Evolutionary conservation across 2,888 invertebrate genomes (phyloP).

Genomic region (Pristionchus arcanus): DNA sequence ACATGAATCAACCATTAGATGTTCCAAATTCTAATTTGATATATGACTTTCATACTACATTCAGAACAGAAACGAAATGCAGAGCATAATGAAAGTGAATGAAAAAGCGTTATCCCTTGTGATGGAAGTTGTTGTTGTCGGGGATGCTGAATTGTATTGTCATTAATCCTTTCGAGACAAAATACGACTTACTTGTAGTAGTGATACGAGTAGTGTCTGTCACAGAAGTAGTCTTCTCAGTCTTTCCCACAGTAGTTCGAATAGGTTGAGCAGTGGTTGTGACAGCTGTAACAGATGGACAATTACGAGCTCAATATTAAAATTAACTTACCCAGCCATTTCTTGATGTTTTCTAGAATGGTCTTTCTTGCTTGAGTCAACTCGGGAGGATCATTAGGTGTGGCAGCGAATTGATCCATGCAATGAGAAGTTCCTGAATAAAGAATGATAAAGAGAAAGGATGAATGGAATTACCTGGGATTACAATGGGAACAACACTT

Average conservation of each 20-base stretch:
- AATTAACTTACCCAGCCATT: neutral
- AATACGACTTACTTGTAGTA: neutral
- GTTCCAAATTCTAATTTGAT: neutral
- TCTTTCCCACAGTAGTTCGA: neutral
- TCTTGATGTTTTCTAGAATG: slow-evolving; percentile 25
- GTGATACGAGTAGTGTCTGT: neutral
- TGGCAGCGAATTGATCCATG: slow-evolving; percentile 65
- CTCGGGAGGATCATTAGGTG: neutral
- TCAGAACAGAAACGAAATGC: neutral
- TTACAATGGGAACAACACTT: slow-evolving; percentile 56
- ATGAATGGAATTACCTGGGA: neutral
- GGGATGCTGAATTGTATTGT: neutral
- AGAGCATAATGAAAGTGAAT: neutral
- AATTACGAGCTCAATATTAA: neutral
- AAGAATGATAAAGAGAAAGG: neutral
- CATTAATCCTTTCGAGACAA: neutral
- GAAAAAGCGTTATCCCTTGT: neutral
- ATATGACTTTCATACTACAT: neutral
- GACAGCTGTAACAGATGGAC: neutral
- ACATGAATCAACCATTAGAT: neutral
- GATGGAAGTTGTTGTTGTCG: neutral
- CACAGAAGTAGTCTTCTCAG: neutral
- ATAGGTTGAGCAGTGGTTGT: neutral
- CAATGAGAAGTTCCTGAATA: slow-evolving; percentile 68
- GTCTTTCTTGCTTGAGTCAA: slow-evolving; percentile 1